Percentiles rank a stretch among this genome's conserved stretches.
phyloP scores from a whole-genome alignment of 1,140 invertebrate species.

The Tachypleus tridentatus region DNA sequence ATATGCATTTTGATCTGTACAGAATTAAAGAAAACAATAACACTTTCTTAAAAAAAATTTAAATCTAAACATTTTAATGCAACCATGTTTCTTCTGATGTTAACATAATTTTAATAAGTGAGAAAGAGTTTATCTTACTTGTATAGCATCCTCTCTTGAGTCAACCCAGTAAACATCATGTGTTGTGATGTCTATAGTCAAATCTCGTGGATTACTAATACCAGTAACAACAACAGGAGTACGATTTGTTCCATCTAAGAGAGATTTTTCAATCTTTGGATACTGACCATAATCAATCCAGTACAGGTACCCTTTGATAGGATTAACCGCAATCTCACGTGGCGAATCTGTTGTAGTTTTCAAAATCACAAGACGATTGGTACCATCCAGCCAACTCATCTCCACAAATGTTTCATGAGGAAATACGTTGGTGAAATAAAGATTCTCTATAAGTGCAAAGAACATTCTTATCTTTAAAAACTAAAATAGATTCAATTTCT shows the following conservation, averaged over 20 bases:
- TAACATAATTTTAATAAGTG: too few species aligned
- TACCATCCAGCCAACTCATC: slow-evolving; percentile 83
- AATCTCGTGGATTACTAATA: slow-evolving; percentile 78
- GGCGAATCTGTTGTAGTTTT: slow-evolving; percentile 89
- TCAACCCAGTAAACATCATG: slow-evolving; percentile 98
- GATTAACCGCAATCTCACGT: slow-evolving; percentile 89
- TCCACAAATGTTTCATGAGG: slow-evolving; percentile 96
- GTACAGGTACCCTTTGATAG: slow-evolving; percentile 80
- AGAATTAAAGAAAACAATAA: too few species aligned
- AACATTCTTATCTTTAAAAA: too few species aligned
- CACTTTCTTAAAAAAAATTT: too few species aligned
- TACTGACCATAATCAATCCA: slow-evolving; percentile 98
- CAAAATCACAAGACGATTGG: slow-evolving; percentile 75
- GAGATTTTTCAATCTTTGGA: slow-evolving; percentile 80
- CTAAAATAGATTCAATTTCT: too few species aligned
- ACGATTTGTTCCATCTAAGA: slow-evolving; percentile 80
- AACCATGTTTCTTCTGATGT: too few species aligned
- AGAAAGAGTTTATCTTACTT: too few species aligned
- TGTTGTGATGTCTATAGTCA: slow-evolving; percentile 86
- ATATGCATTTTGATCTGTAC: too few species aligned
- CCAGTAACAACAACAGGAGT: slow-evolving; percentile 74
- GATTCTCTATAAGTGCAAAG: too few species aligned
- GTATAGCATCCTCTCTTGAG: slow-evolving; percentile 80
- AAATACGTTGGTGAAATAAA: slow-evolving; percentile 98
- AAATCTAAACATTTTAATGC: too few species aligned